Conservation (phyloP, 2,113 vertebrate species). For the Oreochromis niloticus region DNA sequence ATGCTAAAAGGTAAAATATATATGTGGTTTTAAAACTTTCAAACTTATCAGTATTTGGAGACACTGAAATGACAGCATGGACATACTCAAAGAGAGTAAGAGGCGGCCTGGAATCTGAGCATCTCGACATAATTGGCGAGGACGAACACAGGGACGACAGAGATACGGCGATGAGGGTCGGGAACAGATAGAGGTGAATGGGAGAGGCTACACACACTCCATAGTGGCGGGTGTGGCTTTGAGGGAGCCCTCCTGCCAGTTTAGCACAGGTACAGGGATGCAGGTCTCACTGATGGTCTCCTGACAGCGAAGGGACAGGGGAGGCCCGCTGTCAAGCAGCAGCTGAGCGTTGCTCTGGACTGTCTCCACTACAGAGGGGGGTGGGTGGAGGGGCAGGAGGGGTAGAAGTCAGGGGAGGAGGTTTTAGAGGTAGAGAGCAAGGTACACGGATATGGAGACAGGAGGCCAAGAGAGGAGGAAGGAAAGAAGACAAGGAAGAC, state of each 20-base stretch:
- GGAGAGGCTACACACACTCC: slow-evolving; percentile 91
- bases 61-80: slow-evolving; percentile 10
- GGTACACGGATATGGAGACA: slow-evolving; percentile 27
- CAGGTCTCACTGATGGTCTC: slow-evolving; percentile 93
- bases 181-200: slow-evolving; percentile 40
- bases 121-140: background rate
- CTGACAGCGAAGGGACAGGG: slow-evolving; percentile 82
- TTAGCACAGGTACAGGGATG: slow-evolving; percentile 89
- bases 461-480: slow-evolving; percentile 45
- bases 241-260: slow-evolving; percentile 88
- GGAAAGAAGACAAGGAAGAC: slow-evolving; percentile 74
- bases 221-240: slow-evolving; percentile 77
- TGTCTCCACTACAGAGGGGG: slow-evolving; percentile 85
- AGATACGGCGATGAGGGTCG: background rate
- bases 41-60: background rate
- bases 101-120: background rate
- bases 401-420: background rate
- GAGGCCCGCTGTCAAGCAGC: slow-evolving; percentile 84
- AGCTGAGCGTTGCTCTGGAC: slow-evolving; percentile 92
- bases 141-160: background rate
- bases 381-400: background rate
- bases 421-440: slow-evolving; percentile 11
- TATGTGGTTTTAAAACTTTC: background rate
- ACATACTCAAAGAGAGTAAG: slow-evolving; percentile 19
- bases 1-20: background rate